A percentile compares a stretch with the other conserved stretches of the same genome.
These are phyloP conservation scores for Neoitamus cyanurus DNA, from an alignment of 2,888 invertebrate species.

Conservation along the genomic window DNA sequence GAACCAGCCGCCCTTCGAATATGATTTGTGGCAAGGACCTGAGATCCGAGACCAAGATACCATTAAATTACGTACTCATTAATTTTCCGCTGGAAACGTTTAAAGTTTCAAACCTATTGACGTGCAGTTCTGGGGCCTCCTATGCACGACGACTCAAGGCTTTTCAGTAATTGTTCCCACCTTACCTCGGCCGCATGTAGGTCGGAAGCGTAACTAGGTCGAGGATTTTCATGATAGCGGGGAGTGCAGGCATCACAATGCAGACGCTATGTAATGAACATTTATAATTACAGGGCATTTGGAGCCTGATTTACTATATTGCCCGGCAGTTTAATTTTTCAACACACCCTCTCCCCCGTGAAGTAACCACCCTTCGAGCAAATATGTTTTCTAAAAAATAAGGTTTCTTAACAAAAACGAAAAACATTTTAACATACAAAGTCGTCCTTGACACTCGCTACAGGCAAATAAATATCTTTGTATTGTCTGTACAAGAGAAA, in stretches of 20 bases:
- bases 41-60: not conserved
- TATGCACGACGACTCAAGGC: not conserved
- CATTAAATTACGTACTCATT: not conserved
- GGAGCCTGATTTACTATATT: not conserved
- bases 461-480: conserved; percentile 23
- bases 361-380: not conserved
- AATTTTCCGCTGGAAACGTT: not conserved
- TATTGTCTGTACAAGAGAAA: conserved; percentile 10
- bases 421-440: conserved; percentile 3
- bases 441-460: not conserved
- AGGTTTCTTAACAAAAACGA: not conserved
- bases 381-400: not conserved
- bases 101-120: not conserved
- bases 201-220: not conserved
- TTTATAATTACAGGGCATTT: not conserved
- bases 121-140: not conserved
- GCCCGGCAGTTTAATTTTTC: not conserved
- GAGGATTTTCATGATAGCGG: not conserved
- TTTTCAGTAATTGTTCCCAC: not conserved
- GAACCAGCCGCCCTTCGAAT: not conserved
- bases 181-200: not conserved
- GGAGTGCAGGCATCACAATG: not conserved
- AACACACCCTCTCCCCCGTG: not conserved
- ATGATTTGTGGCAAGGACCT: not conserved
- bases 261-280: not conserved